Conservation (phyloP, 35 echinoderm and acorn worm species). For the Amphiura filiformis region DNA sequence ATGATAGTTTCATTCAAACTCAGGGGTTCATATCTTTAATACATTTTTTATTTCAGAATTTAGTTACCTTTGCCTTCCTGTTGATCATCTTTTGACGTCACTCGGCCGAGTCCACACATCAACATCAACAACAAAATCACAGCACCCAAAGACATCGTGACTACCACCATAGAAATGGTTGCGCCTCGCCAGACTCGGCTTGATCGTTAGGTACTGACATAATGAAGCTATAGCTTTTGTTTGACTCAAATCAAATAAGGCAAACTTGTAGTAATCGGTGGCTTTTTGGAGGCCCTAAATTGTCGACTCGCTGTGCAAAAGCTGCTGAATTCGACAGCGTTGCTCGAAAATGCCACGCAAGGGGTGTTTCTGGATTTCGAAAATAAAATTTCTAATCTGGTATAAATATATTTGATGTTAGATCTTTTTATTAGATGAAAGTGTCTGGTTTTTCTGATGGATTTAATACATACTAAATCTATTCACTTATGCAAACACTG, state of each 20-base stretch:
- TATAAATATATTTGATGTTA: no score
- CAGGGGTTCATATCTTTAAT: no score
- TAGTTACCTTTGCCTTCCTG: no score
- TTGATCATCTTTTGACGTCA: constrained; percentile 23
- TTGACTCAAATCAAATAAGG: no score
- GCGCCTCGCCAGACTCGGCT: background rate
- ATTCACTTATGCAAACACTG: no score
- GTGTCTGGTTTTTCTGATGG: no score
- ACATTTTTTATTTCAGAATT: constrained; percentile 1
- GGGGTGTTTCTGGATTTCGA: background rate
- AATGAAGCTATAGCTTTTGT: no score
- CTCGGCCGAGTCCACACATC: constrained; percentile 53
- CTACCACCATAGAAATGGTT: constrained; percentile 54
- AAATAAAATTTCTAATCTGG: no score
- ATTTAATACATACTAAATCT: no score
- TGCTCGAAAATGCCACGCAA: background rate
- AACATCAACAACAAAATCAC: constrained; percentile 68
- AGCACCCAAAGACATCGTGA: constrained; percentile 62
- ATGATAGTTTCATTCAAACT: no score
- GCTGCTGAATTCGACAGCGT: background rate
- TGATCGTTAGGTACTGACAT: background rate
- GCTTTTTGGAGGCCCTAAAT: background rate
- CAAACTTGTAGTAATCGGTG: no score
- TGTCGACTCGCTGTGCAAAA: background rate
- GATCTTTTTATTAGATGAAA: no score